These are phyloP conservation scores for Gryon sp. DNA, from an alignment of 1,140 invertebrate genomes.

Conservation along the genomic window DNA sequence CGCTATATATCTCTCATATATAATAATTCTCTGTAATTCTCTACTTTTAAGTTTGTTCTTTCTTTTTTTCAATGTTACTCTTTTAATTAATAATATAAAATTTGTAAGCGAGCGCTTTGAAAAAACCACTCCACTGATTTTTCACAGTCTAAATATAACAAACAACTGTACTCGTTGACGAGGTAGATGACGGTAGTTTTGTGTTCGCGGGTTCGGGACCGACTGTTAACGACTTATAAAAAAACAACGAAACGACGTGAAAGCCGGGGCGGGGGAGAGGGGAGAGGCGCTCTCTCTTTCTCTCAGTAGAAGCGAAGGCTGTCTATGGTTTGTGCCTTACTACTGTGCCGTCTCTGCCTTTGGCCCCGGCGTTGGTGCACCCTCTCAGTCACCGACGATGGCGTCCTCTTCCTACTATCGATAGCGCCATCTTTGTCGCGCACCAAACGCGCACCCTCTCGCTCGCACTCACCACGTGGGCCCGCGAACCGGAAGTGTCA, in stretches of 20 bases:
- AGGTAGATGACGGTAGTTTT: slow-evolving; percentile 20
- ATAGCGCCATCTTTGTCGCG: slow-evolving; percentile 12
- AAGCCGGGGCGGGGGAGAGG: slow-evolving; percentile 22
- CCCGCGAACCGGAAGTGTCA: slow-evolving; percentile 55
- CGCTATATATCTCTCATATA: slow-evolving; percentile 52
- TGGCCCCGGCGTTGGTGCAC: slow-evolving; percentile 48
- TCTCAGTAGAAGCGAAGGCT: too few species aligned
- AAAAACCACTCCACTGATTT: slow-evolving; percentile 14
- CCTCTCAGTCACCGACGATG: slow-evolving; percentile 44
- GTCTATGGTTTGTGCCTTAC: slow-evolving; percentile 10
- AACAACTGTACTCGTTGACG: slow-evolving; percentile 26
- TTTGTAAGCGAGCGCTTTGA: slow-evolving; percentile 4
- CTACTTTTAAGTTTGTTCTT: too few species aligned
- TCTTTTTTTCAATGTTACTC: too few species aligned
- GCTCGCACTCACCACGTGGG: slow-evolving; percentile 52
- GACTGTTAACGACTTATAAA: slow-evolving; percentile 52
- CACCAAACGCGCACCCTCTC: slow-evolving; percentile 21
- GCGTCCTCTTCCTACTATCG: slow-evolving; percentile 42
- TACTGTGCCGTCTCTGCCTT: slow-evolving; percentile 26
- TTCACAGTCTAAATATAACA: slow-evolving; percentile 34
- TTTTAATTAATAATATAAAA: slow-evolving; percentile 8
- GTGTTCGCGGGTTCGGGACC: slow-evolving; percentile 44
- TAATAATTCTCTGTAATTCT: slow-evolving; percentile 51
- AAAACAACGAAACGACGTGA: slow-evolving; percentile 47
- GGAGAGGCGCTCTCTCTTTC: not conserved